Base-by-base conservation (phyloP, 2,888 invertebrate species). In the Acronicta alni region DNA sequence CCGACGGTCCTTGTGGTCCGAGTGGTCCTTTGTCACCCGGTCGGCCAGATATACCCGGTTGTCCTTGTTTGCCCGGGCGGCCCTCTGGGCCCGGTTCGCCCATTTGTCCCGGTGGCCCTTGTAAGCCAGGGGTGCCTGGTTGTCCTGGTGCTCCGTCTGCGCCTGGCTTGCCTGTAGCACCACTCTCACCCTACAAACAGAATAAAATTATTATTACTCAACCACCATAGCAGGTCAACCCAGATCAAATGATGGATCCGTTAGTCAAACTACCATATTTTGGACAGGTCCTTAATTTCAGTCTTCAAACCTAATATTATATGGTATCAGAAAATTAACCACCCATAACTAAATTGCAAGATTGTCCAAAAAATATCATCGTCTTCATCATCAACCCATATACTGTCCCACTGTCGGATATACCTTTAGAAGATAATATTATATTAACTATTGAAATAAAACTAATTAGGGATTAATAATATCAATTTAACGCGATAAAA, bases 21-120 rank as follows among this genome's bases (percentile, higher is more conserved):
- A 94, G 87, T 0, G 97, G 97, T 49, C 97, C 97, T 81, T 97
- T 97, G 80, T 97, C 97, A 18, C 97, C 97, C 17, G 96, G 95
- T 67, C 97, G 90, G 35, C 97, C 97, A 3, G 96, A 84, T 65
- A 97, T 95, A 44, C 97, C 97, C 0, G 96, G 95, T 37, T 95
- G 95, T 3, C 97, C 97, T 52, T 95, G 91, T 84, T 97, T 97
- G 7, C 97, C 97, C 0, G 96, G 88, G 1, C 96, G 89, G 5
- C 96, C 96, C 47, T 95, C 95, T 2, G 95, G 95, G 0, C 96
- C 96, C 14, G 91, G 90, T 62, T 94, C 94, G n/a, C 96, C 96
- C 79, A 94, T 89, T 0, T 95, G 95, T 15, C 97, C 97, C 6
- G 95, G 95, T 2, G 95, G 94, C 0, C 97, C 97, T 72, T 95